Base-by-base conservation (phyloP, 2,888 invertebrate genomes). In the Teinopalpus imperialis region DNA sequence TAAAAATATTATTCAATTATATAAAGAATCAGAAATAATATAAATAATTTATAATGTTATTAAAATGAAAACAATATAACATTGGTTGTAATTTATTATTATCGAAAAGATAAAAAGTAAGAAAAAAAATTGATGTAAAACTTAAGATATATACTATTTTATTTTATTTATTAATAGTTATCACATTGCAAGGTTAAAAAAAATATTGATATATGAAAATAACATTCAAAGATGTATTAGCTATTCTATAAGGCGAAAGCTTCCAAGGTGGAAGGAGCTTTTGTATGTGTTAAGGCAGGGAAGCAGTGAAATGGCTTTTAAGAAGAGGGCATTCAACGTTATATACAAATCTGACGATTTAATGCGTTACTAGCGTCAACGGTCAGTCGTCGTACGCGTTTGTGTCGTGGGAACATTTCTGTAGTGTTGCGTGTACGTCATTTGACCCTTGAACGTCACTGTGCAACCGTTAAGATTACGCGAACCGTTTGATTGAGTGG, bases 371-470 rank as follows among this genome's bases (percentile, higher is more conserved):
- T 59, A 63, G 51, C 59, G 51, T 56, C 57, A 63, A 63, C 49
- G 54, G 54, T 51, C 51, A 59, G 53, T 64, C 59, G 59, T 65
- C 59, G 59, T 65, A 59, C 61, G 62, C 56, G 64, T 61, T 68
- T 59, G 61, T 68, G 66, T 73, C 82, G 82, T 83, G 83, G 78
- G 83, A 82, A 81, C 71, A 63, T 66, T 66, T 66, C 61, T 69
- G 68, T 57, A 64, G 60, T 60, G 61, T 57, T 63, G 66, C 63
- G 61, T 64, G 64, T 61, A 63, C 68, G 74, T 71, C 64, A 61
- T 64, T 64, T 77, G 79, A 78, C 80, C 74, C 69, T 66, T 53
- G 69, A 79, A 76, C 77, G 74, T 77, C 74, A 72, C 63, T 40
- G 49, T 45, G 59, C 56, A 58, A 66, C 63, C 59, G 52, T 34